Base-by-base conservation (phyloP, 2,888 invertebrate genomes). In the Fabriciana adippe region DNA sequence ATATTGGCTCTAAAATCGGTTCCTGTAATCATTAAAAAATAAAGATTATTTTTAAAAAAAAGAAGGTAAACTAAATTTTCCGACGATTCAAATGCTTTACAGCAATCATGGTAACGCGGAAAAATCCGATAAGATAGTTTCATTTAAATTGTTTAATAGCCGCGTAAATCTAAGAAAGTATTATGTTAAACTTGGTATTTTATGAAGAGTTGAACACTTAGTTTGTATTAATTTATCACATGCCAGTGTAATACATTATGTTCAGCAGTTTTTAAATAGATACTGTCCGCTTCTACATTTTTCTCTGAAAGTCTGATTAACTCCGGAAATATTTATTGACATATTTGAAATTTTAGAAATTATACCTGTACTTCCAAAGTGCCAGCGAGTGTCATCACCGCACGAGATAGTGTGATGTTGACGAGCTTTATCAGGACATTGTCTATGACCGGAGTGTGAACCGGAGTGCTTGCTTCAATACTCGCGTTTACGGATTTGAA, bases 1-100 rank as follows among this genome's bases (percentile, higher is more conserved):
- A 94, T 31, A 96, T 89, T 0, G 96, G 96, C 76, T 97, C 97
- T 13, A 97, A 85, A 51, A 97, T 95, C 2, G 95, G 95, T 84
- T 97, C 97, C 94, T 92, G 70, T 0, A 55, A 60, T 54, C 6
- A 53, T 51, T 13, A 13, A 16, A 26, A 41, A 18, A 8, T 56
- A 8, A 35, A 53, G 13, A 15, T 14, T 15, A 60, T 6, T 35
- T 31, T 16, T 4, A 26, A 59, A 16, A 35, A 59, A 16, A 35
- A 11, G 13, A 26, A 54, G 26, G 2, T 53, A 55, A 31, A 31
- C 0, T 4, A 26, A 26, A 31, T 55, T 1, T 55, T 11, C n/a
- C 21, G 15, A 13, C 15, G 15, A 6, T 2, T 5, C 5, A 15
- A 15, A n/a, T 54, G 26, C 3, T 26, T 26, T 26, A 26, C 26